Evolutionary conservation across 1,140 invertebrate species (phyloP).

Genomic region (Mycetomoellerius zeteki): DNA sequence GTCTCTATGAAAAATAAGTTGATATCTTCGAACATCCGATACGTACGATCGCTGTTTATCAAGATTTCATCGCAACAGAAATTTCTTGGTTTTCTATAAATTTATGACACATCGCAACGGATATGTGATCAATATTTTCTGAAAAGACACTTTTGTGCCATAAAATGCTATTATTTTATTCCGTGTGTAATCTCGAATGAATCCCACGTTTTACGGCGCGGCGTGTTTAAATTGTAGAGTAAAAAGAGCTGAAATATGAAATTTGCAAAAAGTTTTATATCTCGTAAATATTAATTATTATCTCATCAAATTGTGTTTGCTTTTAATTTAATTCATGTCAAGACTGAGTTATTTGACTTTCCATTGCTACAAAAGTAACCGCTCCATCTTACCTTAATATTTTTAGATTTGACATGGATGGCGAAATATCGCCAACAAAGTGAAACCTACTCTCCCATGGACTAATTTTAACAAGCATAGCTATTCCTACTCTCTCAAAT

Average conservation of each 20-base stretch:
- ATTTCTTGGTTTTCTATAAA: background rate
- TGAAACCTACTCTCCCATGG: background rate
- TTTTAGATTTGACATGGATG: constrained; percentile 33
- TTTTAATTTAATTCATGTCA: constrained; percentile 39
- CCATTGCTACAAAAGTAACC: constrained; percentile 18
- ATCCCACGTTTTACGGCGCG: background rate
- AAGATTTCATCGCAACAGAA: constrained; percentile 17
- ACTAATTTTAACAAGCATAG: constrained; percentile 33
- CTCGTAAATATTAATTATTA: constrained; percentile 46
- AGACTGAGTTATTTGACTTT: constrained; percentile 41
- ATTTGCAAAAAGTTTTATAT: background rate
- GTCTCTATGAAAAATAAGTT: constrained; percentile 7
- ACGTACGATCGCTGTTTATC: background rate
- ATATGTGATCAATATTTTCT: background rate
- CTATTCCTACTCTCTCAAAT: constrained; percentile 24
- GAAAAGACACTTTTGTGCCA: background rate
- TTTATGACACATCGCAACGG: background rate
- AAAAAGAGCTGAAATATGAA: background rate
- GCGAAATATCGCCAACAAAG: background rate
- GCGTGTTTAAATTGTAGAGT: background rate
- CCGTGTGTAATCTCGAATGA: background rate
- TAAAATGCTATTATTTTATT: constrained; percentile 18
- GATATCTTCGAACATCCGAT: background rate
- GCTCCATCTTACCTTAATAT: background rate
- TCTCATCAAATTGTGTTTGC: constrained; percentile 31